Conservation (phyloP, 2,113 vertebrate genomes). For the Pelvicachromis taeniatus region DNA sequence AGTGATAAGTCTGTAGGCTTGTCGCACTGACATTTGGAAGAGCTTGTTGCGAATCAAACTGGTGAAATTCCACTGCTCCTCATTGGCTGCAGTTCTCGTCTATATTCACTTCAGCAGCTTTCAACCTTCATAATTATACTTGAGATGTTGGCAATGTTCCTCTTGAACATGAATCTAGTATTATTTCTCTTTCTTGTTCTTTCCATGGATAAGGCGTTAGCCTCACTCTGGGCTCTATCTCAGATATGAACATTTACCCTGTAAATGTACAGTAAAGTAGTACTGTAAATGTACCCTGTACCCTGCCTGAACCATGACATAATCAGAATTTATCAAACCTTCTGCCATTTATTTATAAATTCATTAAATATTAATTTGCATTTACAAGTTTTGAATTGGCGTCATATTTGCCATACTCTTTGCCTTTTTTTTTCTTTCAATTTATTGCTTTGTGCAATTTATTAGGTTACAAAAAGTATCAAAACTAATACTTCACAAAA, state of each 20-base stretch:
- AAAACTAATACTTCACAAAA: neutral
- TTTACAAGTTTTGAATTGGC: neutral
- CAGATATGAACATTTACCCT: neutral
- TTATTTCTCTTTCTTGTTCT: neutral
- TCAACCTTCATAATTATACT: neutral
- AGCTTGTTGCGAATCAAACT: no score
- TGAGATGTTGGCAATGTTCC: neutral
- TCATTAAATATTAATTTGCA: neutral
- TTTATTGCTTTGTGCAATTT: neutral
- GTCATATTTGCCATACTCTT: neutral
- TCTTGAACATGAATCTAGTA: neutral
- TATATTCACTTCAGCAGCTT: neutral
- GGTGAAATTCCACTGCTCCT: neutral
- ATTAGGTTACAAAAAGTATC: neutral
- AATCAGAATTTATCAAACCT: neutral
- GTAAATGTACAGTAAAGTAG: no score
- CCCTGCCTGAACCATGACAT: neutral
- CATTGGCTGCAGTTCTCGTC: no score
- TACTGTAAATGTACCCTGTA: no score
- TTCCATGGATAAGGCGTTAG: neutral
- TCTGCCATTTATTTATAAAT: neutral
- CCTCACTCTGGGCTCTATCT: no score
- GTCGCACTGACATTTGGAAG: no score
- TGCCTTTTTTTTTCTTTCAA: rapidly evolving
- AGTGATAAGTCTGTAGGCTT: no score